Base-by-base conservation (phyloP, 2,797 vertebrate species). In the Philypnodon macrostomus region DNA sequence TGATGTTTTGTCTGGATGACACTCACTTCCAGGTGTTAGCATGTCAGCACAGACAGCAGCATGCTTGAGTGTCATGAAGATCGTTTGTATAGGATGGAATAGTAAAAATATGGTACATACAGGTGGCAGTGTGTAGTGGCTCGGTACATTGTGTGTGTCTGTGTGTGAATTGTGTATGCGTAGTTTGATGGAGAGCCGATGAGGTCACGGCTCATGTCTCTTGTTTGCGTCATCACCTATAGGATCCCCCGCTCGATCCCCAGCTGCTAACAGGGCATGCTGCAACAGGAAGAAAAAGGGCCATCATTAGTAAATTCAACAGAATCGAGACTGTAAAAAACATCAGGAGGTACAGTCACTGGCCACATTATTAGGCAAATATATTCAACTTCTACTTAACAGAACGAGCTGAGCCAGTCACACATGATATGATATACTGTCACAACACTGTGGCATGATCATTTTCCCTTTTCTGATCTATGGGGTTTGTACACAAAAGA, bases 151-250 rank as follows among this genome's bases (percentile, higher is more conserved):
- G 31, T 51, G 9, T 19, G 10, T 12, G 40, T 23, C 27, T 15
- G 26, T 52, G 54, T 14, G 23, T 33, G 49, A 49, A 44, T 47
- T 41, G 27, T 40, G 24, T 27, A 14, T 38, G 37, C 32, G 61
- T 38, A 60, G 61, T 64, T 55, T 74, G 66, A 79, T 65, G 67
- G 53, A 26, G 62, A 65, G 47, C 51, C 49, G 73, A 71, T 79
- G 80, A 80, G 81, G 81, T 86, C 77, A 78, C 59, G 67, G 71
- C 71, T 77, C 64, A 59, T 63, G 80, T 63, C 70, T 81, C 51
- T 59, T 58, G 68, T 53, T 70, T 79, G 74, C 67, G 53, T 82
- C 74, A 75, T 72, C 78, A 73, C 64, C 71, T 80, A 65, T 75
- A 73, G 42, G 63, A 77, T 53, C 52, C 54, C 50, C 54, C 36